Evolutionary conservation across 2,888 invertebrate genomes (phyloP).

Genomic region (Watsonalla cultraria): DNA sequence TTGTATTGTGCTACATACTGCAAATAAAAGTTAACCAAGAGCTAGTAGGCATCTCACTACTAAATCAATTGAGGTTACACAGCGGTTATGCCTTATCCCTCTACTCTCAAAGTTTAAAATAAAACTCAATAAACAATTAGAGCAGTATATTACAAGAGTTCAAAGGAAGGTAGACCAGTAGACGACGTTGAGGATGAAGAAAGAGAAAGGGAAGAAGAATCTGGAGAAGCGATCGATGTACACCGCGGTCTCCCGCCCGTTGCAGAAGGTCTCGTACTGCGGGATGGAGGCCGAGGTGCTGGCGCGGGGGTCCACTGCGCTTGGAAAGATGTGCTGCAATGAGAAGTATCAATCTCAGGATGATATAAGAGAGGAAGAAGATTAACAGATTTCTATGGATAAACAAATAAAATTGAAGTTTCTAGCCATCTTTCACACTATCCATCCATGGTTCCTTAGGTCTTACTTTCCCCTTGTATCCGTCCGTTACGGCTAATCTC

Average conservation of each 20-base stretch:
- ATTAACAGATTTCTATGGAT: no score
- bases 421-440: no score
- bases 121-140: constrained; percentile 1
- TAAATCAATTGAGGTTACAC: no score
- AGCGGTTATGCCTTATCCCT: no score
- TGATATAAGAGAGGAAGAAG: no score
- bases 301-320: constrained; percentile 71
- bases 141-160: constrained; percentile 10
- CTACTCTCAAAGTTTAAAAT: background rate
- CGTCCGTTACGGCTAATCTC: no score
- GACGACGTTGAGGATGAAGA: constrained; percentile 92
- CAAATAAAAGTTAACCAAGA: no score
- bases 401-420: background rate
- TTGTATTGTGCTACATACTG: no score
- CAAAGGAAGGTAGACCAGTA: constrained; percentile 91
- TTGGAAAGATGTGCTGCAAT: constrained; percentile 68
- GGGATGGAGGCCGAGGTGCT: constrained; percentile 84
- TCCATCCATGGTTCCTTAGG: no score
- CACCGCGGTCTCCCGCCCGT: constrained; percentile 87
- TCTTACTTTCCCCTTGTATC: no score
- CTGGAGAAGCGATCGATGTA: constrained; percentile 93
- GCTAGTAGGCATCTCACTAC: no score
- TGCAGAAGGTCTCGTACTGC: constrained; percentile 91
- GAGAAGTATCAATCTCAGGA: background rate
- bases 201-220: constrained; percentile 94